A percentile compares a stretch with the other conserved stretches of the same genome.
These are phyloP conservation scores for Nasonia giraulti DNA, from an alignment of 1,140 invertebrate species.

Conservation along the genomic window DNA sequence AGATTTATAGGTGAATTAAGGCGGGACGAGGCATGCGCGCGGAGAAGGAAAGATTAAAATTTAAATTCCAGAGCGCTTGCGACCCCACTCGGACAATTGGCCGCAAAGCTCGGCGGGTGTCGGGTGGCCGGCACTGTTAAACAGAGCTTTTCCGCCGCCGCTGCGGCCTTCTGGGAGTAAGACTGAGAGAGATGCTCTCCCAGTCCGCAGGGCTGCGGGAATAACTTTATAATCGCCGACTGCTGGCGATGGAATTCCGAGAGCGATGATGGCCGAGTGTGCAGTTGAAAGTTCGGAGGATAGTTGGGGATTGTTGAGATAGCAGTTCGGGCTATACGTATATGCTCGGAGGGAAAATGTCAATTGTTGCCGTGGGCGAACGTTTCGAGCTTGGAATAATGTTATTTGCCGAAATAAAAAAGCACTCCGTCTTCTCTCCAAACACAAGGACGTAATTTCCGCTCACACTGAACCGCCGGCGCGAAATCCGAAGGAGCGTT, in stretches of 20 bases:
- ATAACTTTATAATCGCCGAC: constrained; percentile 9
- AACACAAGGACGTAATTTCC: no score
- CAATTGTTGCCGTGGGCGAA: no score
- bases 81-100: constrained; percentile 29
- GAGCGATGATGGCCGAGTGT: no score
- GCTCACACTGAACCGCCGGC: no score
- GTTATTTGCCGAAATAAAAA: no score
- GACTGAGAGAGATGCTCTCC: no score
- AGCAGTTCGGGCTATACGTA: no score
- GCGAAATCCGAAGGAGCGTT: no score
- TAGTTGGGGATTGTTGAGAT: neutral
- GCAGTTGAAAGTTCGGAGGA: neutral
- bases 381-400: no score
- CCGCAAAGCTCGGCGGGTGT: neutral
- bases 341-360: no score
- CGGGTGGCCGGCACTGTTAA: neutral
- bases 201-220: neutral
- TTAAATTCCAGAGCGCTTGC: constrained; percentile 29
- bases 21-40: neutral
- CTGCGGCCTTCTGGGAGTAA: neutral
- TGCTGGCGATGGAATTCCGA: no score
- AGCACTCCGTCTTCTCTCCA: neutral
- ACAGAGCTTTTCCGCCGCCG: neutral
- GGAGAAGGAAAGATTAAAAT: constrained; percentile 41
- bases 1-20: constrained; percentile 43